These are phyloP conservation scores for Clitarchus hookeri DNA, from an alignment of 2,888 invertebrate genomes.

Conservation along the genomic window DNA sequence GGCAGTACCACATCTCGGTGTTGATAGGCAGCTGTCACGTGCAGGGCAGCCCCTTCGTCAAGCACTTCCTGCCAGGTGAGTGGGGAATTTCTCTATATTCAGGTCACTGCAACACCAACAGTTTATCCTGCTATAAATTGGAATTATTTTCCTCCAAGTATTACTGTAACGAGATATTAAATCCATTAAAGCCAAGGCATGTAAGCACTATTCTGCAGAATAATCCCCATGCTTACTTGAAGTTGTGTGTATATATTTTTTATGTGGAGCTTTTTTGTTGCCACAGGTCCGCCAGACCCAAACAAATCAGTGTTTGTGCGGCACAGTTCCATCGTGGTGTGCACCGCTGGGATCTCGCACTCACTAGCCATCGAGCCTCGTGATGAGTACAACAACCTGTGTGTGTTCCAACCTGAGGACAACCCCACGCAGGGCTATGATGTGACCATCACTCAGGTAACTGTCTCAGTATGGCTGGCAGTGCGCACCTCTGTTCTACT, in stretches of 20 bases:
- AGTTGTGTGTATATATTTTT: too few species aligned
- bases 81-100: too few species aligned
- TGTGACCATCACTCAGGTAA: slow-evolving; percentile 39
- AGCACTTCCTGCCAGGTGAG: slow-evolving; percentile 74
- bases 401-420: slow-evolving; percentile 62
- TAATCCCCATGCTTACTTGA: too few species aligned
- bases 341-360: slow-evolving; percentile 76
- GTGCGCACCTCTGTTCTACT: not conserved
- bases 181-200: too few species aligned
- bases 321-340: slow-evolving; percentile 83
- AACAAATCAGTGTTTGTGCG: slow-evolving; percentile 81
- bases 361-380: slow-evolving; percentile 85
- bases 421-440: slow-evolving; percentile 64
- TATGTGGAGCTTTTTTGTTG: too few species aligned
- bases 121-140: too few species aligned
- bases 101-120: too few species aligned
- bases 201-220: not conserved
- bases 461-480: not conserved
- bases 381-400: slow-evolving; percentile 89
- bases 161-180: too few species aligned
- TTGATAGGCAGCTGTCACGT: slow-evolving; percentile 81
- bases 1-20: slow-evolving; percentile 84
- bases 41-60: slow-evolving; percentile 83
- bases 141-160: too few species aligned
- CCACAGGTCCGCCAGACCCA: slow-evolving; percentile 76